Base-by-base conservation (phyloP, 1,140 invertebrate species). In the Aradophagus sp. region DNA sequence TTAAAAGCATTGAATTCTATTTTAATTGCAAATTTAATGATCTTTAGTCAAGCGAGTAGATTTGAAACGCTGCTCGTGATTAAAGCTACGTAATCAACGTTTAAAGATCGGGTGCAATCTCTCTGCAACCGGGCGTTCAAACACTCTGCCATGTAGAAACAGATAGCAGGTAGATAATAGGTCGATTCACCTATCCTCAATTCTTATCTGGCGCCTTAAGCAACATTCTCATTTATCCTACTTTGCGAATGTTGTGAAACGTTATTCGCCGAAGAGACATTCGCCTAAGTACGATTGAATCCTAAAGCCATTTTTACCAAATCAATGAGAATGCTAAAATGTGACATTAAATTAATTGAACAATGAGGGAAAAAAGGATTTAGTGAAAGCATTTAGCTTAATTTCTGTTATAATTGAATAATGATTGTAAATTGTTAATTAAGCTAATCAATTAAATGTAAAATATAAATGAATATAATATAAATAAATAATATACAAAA, bases 191-290 rank as follows among this genome's bases (percentile, higher is more conserved):
- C 44, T 56, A 56, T 56, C 52, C 50, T 58, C 15, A 53, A 67
- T 67, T 58, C 63, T 67, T 67, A 58, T 67, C 53, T 31, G n/a
- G 10, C 8, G 36, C 12, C 19, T 59, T 31, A 31, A 59, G 38
- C 38, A 23, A 52, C 63, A 52, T 67, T 67, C 63, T 67, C 42
- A 52, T 67, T 52, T 34, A 67, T 59, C 19, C 63, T 53, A 59
- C 63, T 58, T 67, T 53, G 35, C 47, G 23, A 56, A 20, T 27
- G 35, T 65, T 56, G 62, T 20, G 45, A 58, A 67, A 52, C 63
- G 17, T 56, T 56, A 66, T 66, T 56, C 45, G 52, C 12, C 38
- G 8, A 23, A 32, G 13, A 31, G 15, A 66, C 50, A 66, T 45
- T 56, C 19, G 13, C 36, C 27, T 11, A 16, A 19, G 17, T 29